Base-by-base conservation (phyloP, 2,888 invertebrate species). In the Dicroscelio sp. region DNA sequence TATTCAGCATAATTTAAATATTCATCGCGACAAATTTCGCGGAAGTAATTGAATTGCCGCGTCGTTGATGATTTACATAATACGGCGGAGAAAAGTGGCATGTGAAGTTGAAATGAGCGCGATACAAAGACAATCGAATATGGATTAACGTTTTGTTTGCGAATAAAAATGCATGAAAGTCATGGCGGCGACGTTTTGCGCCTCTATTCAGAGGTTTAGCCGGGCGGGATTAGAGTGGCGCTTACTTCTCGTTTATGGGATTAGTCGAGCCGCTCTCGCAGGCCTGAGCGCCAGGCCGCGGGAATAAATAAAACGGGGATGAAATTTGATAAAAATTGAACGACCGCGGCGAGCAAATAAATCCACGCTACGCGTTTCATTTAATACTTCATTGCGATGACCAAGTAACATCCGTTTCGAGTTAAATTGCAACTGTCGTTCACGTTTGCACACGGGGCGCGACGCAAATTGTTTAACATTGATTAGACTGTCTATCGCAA, bases 221-320 rank as follows among this genome's bases (percentile, higher is more conserved):
- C 93, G 86, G 92, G 91, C 87, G 87, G 94, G 94, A 95, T 95
- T 94, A 95, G 94, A 94, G 93, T 90, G 71, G 88, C 91, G 93
- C 94, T 96, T 94, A 94, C 92, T 94, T 94, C 94, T 94, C 95
- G 95, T 95, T 95, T 95, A 94, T 93, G 93, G 93, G 94, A 95
- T 96, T 95, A 96, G 90, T 73, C 82, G 84, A 92, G 91, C 92
- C 92, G 90, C 93, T 94, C 93, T 83, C 48, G 5, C 60, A 60
- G 23, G 93, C 86, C 90, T 91, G 93, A 85, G 82, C 92, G 92
- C 93, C n/a, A n/a, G n/a, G n/a, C n/a, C n/a, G 89, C 93, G 92
- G 71, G 69, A 82, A 84, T 76, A 76, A 85, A 69, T 65, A 90
- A 83, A 58, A 71, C 69, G 67, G 38, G 52, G 43, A 48, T 27